Evolutionary conservation across 1,140 invertebrate species (phyloP).

Genomic region (Aphelenchoides fujianensis): DNA sequence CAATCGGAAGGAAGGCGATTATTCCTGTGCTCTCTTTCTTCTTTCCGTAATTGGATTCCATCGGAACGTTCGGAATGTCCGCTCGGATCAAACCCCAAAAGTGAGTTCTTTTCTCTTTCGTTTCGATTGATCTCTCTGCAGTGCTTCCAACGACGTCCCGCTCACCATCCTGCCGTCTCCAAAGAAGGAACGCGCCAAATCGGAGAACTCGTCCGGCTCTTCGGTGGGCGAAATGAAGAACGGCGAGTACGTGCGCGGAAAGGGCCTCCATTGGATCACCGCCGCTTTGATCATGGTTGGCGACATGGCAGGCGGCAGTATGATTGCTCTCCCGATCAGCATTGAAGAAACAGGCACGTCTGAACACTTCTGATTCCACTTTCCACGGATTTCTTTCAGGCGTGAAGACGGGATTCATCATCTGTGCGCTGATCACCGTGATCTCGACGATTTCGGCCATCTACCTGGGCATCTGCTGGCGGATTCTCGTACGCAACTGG

Average conservation of each 20-base stretch:
- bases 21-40: too few species aligned
- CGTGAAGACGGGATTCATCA: slow-evolving; percentile 36
- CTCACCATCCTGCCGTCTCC: neutral
- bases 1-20: too few species aligned
- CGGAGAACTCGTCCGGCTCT: neutral
- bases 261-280: slow-evolving; percentile 58
- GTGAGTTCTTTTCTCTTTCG: too few species aligned
- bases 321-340: slow-evolving; percentile 13
- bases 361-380: slow-evolving; percentile 17
- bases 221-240: slow-evolving; percentile 11
- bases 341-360: slow-evolving; percentile 62
- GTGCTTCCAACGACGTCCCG: neutral
- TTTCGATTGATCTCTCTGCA: too few species aligned
- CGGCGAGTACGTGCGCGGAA: slow-evolving; percentile 20
- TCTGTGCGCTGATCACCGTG: slow-evolving; percentile 29
- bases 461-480: slow-evolving; percentile 70
- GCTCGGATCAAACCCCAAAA: too few species aligned
- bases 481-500: slow-evolving; percentile 71
- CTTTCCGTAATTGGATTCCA: too few species aligned
- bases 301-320: slow-evolving; percentile 66
- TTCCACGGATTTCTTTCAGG: neutral
- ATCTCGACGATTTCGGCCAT: slow-evolving; percentile 41
- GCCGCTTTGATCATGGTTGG: slow-evolving; percentile 71
- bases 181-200: neutral
- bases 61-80: too few species aligned